Evolutionary conservation across 2,113 vertebrate species (phyloP), one percentile per base, ranked within the genome.

Genomic region (Anoplopoma fimbria): DNA sequence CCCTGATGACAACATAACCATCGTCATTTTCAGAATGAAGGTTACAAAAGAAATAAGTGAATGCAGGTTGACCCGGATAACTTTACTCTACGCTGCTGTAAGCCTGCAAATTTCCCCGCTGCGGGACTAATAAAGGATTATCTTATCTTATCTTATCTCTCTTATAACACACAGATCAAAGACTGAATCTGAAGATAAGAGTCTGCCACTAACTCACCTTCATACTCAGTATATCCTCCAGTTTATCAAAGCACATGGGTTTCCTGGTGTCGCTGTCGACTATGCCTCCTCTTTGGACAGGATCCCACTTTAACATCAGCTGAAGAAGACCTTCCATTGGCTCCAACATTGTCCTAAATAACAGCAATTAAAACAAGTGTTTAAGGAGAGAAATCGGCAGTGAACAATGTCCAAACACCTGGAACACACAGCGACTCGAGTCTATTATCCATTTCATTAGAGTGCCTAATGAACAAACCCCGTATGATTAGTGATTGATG

Each of bases 251-350:
- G 87, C 98, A 99, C 27, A 84, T 90, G 0, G 97, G 96, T 36
- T 94, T 95, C 86, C 92, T 87, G 5, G 78, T 93, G 69, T 96
- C 94, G 0, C 85, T 14, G 75, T 96, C 95, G 33, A 93, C 0
- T 71, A 87, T 91, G 61, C 98, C 97, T 29, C 98, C 98, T 73
- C 98, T 95, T 70, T 97, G 96, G 19, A 95, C 94, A 2, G 97
- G 97, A 91, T 98, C 97, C 98, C 98, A 99, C 1, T 96, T 97
- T 34, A 99, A 91, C 96, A 99, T 97, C 84, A 99, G 82, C 36
- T 98, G 98, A 45, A 99, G 92, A 94, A 98, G 96, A 0, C 51
- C 91, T 77, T 99, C 98, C 95, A 99, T 93, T 0, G 93, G 94
- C 51, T 97, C 96, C 92, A 96, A 84, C 90, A 99, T 95, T n/a